A percentile compares a stretch with the other conserved stretches of the same genome.
Conservation (phyloP, 2,888 invertebrate species). For the Seira ritae region DNA sequence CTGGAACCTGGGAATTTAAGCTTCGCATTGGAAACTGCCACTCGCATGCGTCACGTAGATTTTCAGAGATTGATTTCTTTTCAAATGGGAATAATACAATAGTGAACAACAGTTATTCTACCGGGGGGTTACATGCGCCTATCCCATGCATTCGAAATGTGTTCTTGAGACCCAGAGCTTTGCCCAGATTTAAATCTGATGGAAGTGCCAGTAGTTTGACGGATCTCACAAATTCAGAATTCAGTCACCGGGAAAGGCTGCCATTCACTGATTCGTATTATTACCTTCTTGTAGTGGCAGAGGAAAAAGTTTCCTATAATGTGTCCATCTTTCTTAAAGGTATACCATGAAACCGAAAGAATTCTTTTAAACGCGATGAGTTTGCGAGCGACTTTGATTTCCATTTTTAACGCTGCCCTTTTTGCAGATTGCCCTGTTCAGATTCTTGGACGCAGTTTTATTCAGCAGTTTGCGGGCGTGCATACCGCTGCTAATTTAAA, state of each 20-base stretch:
- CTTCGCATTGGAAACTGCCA: conserved; percentile 76
- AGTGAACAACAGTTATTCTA: neutral
- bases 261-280: conserved; percentile 77
- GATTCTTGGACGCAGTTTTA: conserved; percentile 72
- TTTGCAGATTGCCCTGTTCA: conserved; percentile 72
- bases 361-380: too few relatives aligned
- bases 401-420: neutral
- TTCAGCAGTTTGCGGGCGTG: conserved; percentile 71
- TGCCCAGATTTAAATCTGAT: conserved; percentile 76
- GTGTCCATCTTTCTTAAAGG: conserved; percentile 75
- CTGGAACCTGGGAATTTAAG: conserved; percentile 76
- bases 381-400: too few relatives aligned
- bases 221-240: conserved; percentile 74
- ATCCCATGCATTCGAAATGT: conserved; percentile 76
- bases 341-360: conserved; percentile 29
- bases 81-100: conserved; percentile 29
- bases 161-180: conserved; percentile 75
- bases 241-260: conserved; percentile 75
- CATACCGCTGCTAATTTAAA: conserved; percentile 64
- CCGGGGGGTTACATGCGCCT: conserved; percentile 37
- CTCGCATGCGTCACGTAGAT: conserved; percentile 74
- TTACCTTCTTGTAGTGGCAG: conserved; percentile 77
- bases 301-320: conserved; percentile 76
- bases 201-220: conserved; percentile 74
- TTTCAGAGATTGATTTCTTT: conserved; percentile 63